Evolutionary conservation across 2,888 invertebrate genomes (phyloP), one percentile per base, ranked within the genome.

Genomic region (Eledone cirrhosa): DNA sequence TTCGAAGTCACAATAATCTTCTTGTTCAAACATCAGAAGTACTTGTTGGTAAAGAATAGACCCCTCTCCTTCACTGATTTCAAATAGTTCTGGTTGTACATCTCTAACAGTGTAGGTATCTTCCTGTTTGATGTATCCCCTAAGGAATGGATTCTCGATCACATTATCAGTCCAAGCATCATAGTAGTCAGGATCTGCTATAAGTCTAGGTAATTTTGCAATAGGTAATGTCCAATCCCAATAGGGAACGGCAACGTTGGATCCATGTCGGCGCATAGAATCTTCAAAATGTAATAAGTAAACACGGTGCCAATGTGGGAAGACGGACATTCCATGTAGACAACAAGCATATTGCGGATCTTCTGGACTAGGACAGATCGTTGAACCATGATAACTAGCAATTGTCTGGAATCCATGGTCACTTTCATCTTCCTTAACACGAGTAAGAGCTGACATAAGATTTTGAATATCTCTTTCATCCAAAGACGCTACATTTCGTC

Each of bases 1-100:
- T 77, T 82, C 82, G 76, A 83, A 83, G 81, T 83, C 82, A 59
- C 83, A 83, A 74, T 80, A 83, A 69, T 83, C 78, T 33, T 82
- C 82, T 79, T 83, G 82, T 41, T 83, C 82, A 31, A 83, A 77
- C n/a, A 82, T 82, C 4, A 81, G 41, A 14, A 80, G 48, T 41
- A 80, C 48, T 48, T 79, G 31, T 41, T 82, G 78, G 48, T 77
- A 82, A 31, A 82, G 79, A 29, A 63, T 8, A 22, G 81, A 80
- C 77, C 82, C 78, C 27, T 79, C 81, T 53, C 77, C 79, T 3
- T 75, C 22, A 29, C 69, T 67, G 22, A 53, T 78, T 53, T 84
- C 79, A 74, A 78, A 80, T 13, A 84, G 81, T 59, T 79, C 80
- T 11, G 81, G 79, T 53, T 80, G 82, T 0, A 80, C 78, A 63